Evolutionary conservation across 2,888 invertebrate genomes (phyloP).

Genomic region (Pseudococcus jackbeardsleyi): DNA sequence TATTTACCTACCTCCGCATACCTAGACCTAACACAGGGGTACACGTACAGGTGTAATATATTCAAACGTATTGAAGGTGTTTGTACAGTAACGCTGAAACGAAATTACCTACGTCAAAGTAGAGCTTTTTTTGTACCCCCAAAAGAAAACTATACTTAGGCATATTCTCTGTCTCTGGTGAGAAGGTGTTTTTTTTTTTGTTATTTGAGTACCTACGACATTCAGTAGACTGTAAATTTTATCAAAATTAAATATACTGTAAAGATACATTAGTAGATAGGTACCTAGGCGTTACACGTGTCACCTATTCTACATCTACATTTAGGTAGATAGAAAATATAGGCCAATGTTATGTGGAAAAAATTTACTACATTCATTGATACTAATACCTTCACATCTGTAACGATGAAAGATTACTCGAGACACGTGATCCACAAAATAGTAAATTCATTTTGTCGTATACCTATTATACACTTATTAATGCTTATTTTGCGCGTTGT

Average conservation of each 20-base stretch:
- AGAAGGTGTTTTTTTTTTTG: background rate
- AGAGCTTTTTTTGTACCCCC: background rate
- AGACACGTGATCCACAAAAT: conserved; percentile 20
- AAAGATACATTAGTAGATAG: no score
- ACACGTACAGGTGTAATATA: conserved; percentile 23
- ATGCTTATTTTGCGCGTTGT: conserved; percentile 38
- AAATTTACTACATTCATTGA: no score
- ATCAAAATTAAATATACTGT: no score
- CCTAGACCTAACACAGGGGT: no score
- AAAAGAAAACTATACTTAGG: background rate
- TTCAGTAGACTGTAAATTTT: no score
- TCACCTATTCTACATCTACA: no score
- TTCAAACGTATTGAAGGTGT: conserved; percentile 32
- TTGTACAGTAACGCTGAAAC: background rate
- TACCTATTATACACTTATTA: background rate
- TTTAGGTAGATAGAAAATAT: no score
- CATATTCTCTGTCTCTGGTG: background rate
- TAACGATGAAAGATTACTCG: conserved; percentile 18
- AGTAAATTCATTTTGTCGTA: conserved; percentile 18
- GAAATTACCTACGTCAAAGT: conserved; percentile 5
- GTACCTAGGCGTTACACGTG: no score
- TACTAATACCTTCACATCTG: conserved; percentile 18
- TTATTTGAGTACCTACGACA: background rate
- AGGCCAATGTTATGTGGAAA: no score
- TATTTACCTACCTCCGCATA: background rate